phyloP scores from a whole-genome alignment of 2,888 invertebrate species.

The Lamproptera curius region DNA sequence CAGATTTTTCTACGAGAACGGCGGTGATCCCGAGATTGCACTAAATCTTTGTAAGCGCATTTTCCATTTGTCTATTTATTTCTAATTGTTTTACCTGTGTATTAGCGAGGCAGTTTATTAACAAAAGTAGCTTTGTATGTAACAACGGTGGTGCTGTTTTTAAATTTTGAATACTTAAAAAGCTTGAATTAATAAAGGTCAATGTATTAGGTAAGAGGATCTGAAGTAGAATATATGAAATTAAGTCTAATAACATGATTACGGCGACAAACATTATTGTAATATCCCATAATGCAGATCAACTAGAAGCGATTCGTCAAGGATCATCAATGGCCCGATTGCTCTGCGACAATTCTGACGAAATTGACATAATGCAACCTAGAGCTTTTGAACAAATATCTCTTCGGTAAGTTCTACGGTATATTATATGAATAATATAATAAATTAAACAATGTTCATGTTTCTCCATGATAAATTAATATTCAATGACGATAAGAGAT shows the following conservation, averaged over 20 bases:
- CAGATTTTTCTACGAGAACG: constrained; percentile 90
- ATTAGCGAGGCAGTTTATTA: too few species aligned
- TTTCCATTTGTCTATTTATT: too few species aligned
- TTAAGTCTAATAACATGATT: neutral
- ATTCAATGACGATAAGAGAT: too few species aligned
- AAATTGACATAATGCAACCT: constrained; percentile 80
- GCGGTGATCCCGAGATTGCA: constrained; percentile 73
- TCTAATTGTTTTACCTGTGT: too few species aligned
- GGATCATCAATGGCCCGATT: constrained; percentile 80
- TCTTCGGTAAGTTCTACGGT: constrained; percentile 46
- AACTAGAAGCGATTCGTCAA: constrained; percentile 80
- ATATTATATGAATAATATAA: too few species aligned
- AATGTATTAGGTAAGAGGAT: neutral
- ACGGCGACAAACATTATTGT: neutral
- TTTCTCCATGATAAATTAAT: too few species aligned
- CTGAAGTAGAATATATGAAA: too few species aligned
- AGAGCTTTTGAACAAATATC: constrained; percentile 73
- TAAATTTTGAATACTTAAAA: too few species aligned
- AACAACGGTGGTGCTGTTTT: too few species aligned
- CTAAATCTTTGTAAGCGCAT: constrained; percentile 81
- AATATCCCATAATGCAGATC: constrained; percentile 47
- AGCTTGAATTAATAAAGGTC: neutral
- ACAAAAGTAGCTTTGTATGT: too few species aligned
- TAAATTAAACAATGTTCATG: too few species aligned
- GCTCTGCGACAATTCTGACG: constrained; percentile 83